A percentile compares a stretch with the other conserved stretches of the same genome.
Evolutionary conservation across 2,888 invertebrate species (phyloP).

Genomic region (Reticulitermes lucifugus): DNA sequence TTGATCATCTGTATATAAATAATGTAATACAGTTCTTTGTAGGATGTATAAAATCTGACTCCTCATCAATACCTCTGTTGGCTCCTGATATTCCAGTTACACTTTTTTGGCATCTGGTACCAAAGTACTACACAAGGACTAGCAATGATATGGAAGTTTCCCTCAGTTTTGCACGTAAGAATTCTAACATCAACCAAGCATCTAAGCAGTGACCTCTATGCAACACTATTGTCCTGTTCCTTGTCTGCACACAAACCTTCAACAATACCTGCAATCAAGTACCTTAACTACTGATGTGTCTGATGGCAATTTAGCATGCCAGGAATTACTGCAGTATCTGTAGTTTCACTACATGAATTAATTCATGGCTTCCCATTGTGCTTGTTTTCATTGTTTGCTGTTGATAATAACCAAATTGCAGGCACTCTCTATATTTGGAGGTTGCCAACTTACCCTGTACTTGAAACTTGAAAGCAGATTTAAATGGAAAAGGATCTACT

Average conservation of each 20-base stretch:
- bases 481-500: background rate
- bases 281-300: conserved; percentile 16
- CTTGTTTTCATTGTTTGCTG: background rate
- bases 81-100: conserved; percentile 1
- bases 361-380: background rate
- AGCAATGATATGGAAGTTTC: conserved; percentile 51
- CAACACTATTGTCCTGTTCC: conserved; percentile 33
- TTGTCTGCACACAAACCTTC: conserved; percentile 32
- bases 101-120: conserved; percentile 36
- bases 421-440: conserved; percentile 13
- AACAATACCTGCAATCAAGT: conserved; percentile 6
- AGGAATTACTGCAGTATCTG: background rate
- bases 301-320: conserved; percentile 20
- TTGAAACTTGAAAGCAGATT: conserved; percentile 20
- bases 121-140: conserved; percentile 44
- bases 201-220: conserved; percentile 39
- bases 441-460: conserved; percentile 33
- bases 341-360: background rate
- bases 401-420: background rate
- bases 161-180: conserved; percentile 41
- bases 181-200: conserved; percentile 40
- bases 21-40: conserved; percentile 12
- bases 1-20: conserved; percentile 12
- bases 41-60: conserved; percentile 27
- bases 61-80: conserved; percentile 15